These are phyloP conservation scores for Buathra laborator DNA, from an alignment of 2,888 invertebrate genomes.

Conservation along the genomic window DNA sequence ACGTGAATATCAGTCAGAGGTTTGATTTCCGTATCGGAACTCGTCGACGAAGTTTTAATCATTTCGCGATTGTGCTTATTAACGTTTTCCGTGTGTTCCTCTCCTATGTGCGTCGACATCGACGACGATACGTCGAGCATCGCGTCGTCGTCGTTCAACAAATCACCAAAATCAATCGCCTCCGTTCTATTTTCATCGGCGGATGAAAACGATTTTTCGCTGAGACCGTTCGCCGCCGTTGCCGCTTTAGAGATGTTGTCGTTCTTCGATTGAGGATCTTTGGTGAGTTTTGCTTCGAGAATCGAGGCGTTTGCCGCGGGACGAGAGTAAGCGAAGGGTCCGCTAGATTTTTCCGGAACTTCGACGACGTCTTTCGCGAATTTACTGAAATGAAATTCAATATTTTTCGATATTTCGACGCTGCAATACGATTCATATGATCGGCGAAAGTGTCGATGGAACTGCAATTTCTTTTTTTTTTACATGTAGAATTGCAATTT, in stretches of 20 bases:
- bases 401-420: neutral
- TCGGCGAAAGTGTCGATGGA: too few species aligned
- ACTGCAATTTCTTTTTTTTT: too few species aligned
- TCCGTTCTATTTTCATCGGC: constrained; percentile 39
- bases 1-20: constrained; percentile 90
- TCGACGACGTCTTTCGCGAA: constrained; percentile 21
- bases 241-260: neutral
- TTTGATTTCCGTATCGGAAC: constrained; percentile 84
- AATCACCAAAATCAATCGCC: constrained; percentile 52
- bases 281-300: neutral
- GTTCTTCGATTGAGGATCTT: constrained; percentile 13
- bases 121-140: constrained; percentile 57
- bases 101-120: constrained; percentile 32
- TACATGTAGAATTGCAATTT: too few species aligned
- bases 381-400: constrained; percentile 27
- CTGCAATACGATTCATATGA: too few species aligned
- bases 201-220: constrained; percentile 17
- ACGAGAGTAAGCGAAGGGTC: neutral
- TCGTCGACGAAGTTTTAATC: constrained; percentile 46
- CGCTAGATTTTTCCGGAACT: neutral
- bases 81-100: neutral
- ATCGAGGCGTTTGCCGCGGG: neutral
- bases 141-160: constrained; percentile 65
- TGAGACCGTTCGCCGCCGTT: constrained; percentile 36
- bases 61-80: constrained; percentile 21